Evolutionary conservation across 2,113 vertebrate genomes (phyloP).

Genomic region (Rhinolophus ferrumequinum): DNA sequence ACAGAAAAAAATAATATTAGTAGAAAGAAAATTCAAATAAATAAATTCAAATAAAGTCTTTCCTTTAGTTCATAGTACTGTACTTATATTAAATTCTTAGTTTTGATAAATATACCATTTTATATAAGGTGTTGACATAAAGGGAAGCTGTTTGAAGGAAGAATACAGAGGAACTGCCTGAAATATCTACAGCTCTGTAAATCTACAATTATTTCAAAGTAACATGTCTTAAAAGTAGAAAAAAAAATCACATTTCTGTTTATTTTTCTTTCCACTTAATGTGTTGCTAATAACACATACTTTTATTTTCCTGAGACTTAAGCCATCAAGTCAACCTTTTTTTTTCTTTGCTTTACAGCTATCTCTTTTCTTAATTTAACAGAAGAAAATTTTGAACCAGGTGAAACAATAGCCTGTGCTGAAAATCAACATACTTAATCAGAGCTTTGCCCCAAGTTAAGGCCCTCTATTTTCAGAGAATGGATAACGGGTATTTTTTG

Average conservation of each 20-base stretch:
- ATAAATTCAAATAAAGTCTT: background rate
- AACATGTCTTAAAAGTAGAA: background rate
- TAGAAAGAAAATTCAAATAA: background rate
- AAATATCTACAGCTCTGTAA: background rate
- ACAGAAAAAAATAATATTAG: background rate
- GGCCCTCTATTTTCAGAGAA: background rate
- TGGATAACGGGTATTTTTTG: background rate
- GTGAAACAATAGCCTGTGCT: background rate
- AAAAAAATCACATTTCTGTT: background rate
- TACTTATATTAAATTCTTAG: background rate
- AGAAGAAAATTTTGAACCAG: background rate
- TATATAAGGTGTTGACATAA: background rate
- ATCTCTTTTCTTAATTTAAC: background rate
- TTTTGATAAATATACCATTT: background rate
- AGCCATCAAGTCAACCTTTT: background rate
- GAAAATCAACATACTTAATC: background rate
- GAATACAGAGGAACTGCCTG: background rate
- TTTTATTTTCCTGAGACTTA: background rate
- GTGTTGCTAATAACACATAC: background rate
- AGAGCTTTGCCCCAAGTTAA: background rate
- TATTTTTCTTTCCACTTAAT: background rate
- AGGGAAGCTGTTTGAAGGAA: background rate
- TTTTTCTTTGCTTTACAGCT: background rate
- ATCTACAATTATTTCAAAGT: background rate
- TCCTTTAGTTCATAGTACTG: background rate